Evolutionary conservation across 2,888 invertebrate genomes (phyloP).

Genomic region (Campaea margaritaria): DNA sequence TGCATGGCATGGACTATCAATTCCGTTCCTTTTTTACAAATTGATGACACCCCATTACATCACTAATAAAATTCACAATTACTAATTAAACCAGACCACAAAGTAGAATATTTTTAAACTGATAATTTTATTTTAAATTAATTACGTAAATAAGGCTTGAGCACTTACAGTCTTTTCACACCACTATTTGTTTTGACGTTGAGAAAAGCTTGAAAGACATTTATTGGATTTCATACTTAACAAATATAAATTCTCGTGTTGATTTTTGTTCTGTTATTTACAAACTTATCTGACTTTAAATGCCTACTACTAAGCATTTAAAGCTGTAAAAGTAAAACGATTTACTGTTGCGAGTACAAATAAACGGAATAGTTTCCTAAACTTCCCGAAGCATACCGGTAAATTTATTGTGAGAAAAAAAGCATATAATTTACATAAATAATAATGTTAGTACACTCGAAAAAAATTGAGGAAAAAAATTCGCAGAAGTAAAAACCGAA

Average conservation of each 20-base stretch:
- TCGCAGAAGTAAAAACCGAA: too few species aligned
- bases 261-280: conserved; percentile 41
- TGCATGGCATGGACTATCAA: too few species aligned
- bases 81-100: too few species aligned
- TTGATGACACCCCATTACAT: too few species aligned
- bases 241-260: conserved; percentile 26
- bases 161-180: conserved; percentile 11
- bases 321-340: conserved; percentile 19
- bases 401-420: too few species aligned
- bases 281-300: conserved; percentile 39
- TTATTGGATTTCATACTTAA: conserved; percentile 30
- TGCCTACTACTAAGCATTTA: conserved; percentile 37
- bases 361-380: conserved; percentile 30
- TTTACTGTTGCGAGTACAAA: conserved; percentile 31
- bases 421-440: too few species aligned
- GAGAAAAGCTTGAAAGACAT: conserved; percentile 35
- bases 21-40: too few species aligned
- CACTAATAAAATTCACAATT: too few species aligned
- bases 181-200: conserved; percentile 39
- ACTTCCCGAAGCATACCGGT: conserved; percentile 15
- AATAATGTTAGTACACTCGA: too few species aligned
- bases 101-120: too few species aligned
- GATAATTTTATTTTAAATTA: too few species aligned
- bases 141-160: neutral
- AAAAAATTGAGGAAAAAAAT: too few species aligned